These are phyloP conservation scores for Crypturellus tataupa DNA, from an alignment of 2,797 vertebrate species.

Conservation along the genomic window DNA sequence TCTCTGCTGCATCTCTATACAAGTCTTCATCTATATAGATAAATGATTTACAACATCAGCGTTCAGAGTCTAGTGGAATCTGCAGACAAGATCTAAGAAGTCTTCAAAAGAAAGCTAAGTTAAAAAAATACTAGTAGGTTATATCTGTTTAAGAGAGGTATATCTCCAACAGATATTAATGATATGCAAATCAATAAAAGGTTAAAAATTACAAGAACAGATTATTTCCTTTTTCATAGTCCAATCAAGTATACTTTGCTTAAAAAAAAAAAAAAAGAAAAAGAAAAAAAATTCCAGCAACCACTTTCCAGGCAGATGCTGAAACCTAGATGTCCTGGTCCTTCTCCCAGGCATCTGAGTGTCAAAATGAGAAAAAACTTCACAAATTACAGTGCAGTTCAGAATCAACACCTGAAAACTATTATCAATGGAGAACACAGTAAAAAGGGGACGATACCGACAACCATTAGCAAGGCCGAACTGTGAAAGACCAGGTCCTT, in stretches of 20 bases:
- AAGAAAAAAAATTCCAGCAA: background rate
- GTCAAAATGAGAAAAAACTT: conserved; percentile 30
- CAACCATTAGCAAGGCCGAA: background rate
- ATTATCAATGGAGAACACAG: background rate
- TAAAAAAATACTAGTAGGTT: background rate
- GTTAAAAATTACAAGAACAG: background rate
- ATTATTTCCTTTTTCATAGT: background rate
- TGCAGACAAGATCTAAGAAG: background rate
- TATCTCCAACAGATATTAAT: background rate
- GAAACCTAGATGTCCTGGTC: conserved; percentile 47
- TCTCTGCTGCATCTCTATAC: background rate
- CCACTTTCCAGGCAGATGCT: background rate
- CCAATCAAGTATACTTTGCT: background rate
- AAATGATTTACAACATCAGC: background rate
- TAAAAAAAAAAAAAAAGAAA: too few relatives aligned
- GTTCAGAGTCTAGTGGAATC: background rate
- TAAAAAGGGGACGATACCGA: background rate
- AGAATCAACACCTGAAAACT: background rate
- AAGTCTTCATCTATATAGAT: background rate
- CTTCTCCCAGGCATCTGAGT: conserved; percentile 7
- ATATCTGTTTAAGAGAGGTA: background rate
- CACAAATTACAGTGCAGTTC: background rate
- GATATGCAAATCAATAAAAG: background rate
- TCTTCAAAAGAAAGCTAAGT: background rate
- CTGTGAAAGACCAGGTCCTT: background rate